Percentiles rank a stretch among this genome's conserved stretches.
These are phyloP conservation scores for Acanthornis magna DNA, from an alignment of 2,797 vertebrate species.

Conservation along the genomic window DNA sequence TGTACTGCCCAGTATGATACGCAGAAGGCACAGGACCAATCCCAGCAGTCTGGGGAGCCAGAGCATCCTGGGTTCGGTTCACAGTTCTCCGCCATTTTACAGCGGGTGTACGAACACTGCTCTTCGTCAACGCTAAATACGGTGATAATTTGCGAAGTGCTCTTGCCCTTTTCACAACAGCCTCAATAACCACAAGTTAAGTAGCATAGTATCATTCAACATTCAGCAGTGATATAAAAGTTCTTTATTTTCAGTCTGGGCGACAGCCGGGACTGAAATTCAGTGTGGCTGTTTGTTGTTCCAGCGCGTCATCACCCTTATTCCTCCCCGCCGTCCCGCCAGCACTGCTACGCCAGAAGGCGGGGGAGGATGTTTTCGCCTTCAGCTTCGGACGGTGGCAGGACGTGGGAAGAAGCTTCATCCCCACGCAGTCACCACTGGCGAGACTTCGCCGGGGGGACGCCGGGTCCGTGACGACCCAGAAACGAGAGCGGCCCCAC, in stretches of 20 bases:
- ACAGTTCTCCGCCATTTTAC: not conserved
- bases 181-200: not conserved
- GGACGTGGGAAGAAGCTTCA: not conserved
- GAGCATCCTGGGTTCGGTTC: not conserved
- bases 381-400: rapidly evolving
- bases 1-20: rapidly evolving
- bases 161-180: not conserved
- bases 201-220: rapidly evolving
- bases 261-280: not conserved
- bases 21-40: not conserved
- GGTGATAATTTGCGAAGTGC: rapidly evolving
- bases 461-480: rapidly evolving
- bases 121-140: rapidly evolving
- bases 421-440: too few species aligned
- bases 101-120: rapidly evolving
- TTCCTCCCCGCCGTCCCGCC: rapidly evolving
- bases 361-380: not conserved
- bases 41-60: rapidly evolving
- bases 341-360: rapidly evolving
- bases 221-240: rapidly evolving
- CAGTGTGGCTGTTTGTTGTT: not conserved
- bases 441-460: rapidly evolving
- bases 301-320: not conserved
- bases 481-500: too few species aligned
- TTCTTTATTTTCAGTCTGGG: not conserved